Evolutionary conservation across 2,797 vertebrate genomes (phyloP), one percentile per base, ranked within the genome.

Genomic region (Rhyacichthys aspro): DNA sequence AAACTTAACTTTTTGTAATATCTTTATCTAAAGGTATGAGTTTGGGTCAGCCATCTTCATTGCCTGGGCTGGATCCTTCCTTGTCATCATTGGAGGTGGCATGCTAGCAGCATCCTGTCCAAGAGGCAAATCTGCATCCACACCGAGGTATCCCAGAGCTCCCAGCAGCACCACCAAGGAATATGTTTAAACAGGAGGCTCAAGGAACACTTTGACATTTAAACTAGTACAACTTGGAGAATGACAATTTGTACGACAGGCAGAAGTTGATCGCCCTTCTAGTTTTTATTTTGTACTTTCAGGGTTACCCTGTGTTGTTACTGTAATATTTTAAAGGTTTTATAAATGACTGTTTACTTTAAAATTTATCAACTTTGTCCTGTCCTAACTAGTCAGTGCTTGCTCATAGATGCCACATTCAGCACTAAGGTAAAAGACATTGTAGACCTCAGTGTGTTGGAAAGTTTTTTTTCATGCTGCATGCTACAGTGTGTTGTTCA

Each of bases 11-110:
- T 39, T 11, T 12, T 49, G 47, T 59, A 6, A 69, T 50, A 52
- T 0, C n/a, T 37, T 28, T 41, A 3, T 28, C 17, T 63, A 0
- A 56, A 97, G 95, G 87, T 97, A 94, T 0, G 95, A 97, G 82
- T 95, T 97, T 64, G 95, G 95, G 0, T 57, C 94, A 0, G 94
- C 94, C 19, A 89, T 96, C 64, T 97, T 96, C 67, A 90, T 97
- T 0, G 93, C 92, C 59, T 97, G 95, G 95, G 95, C 94, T 0
- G 95, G 94, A 2, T 72, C 94, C 0, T 93, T 94, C 61, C 75
- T 97, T 74, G 55, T 84, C 0, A 37, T 95, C 1, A 68, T 95
- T 0, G 95, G 95, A 2, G 95, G 95, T 0, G 86, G 12, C 0
- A 91, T 96, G 80, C 84, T 97, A 18, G 86, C 94, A 0, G 94